These are phyloP conservation scores for Spatulosminthurus flaviceps DNA, from an alignment of 2,888 invertebrate species.

Conservation along the genomic window DNA sequence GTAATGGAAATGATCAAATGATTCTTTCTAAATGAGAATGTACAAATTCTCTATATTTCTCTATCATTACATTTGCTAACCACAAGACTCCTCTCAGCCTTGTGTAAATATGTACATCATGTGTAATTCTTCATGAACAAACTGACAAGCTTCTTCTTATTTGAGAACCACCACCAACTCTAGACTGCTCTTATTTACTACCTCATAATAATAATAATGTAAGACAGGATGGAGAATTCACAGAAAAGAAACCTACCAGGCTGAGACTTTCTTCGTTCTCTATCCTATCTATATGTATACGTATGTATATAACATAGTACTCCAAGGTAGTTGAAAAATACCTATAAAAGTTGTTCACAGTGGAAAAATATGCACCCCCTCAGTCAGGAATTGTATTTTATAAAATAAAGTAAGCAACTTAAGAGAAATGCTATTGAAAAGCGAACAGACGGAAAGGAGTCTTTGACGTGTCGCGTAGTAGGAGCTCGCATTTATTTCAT, in stretches of 20 bases:
- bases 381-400: background rate
- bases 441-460: background rate
- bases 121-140: background rate
- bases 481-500: background rate
- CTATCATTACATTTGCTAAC: no score
- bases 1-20: no score
- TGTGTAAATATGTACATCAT: no score
- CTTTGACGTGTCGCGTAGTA: background rate
- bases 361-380: background rate
- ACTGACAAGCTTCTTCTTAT: background rate
- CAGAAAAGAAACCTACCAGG: slow-evolving; percentile 14
- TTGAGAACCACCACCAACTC: background rate
- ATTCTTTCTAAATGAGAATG: no score
- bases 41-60: no score
- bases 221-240: background rate
- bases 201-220: background rate
- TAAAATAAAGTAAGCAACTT: background rate
- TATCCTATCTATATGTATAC: background rate
- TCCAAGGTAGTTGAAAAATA: background rate
- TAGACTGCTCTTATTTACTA: background rate
- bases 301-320: no score
- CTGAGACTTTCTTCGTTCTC: slow-evolving; percentile 2
- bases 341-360: background rate
- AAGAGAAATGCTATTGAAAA: background rate
- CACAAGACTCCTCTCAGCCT: no score